These are phyloP conservation scores for Oreochromis aureus DNA, from an alignment of 2,113 vertebrate species.

Conservation along the genomic window DNA sequence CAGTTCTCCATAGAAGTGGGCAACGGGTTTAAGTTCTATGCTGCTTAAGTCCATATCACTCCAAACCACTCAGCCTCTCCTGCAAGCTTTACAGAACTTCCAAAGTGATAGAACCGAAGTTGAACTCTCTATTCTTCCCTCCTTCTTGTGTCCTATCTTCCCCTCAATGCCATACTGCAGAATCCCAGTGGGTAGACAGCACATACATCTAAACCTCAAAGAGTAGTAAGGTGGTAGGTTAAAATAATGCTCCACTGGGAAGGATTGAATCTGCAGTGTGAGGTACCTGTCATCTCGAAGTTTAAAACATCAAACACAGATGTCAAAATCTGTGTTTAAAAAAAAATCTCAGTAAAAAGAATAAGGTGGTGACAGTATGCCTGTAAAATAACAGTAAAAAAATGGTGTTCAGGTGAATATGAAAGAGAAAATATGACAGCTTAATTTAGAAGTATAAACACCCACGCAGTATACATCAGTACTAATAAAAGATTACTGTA, in stretches of 20 bases:
- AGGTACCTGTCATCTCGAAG: background rate
- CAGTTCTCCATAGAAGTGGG: slow-evolving; percentile 17
- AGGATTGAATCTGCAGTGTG: background rate
- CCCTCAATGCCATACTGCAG: background rate
- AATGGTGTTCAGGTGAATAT: background rate
- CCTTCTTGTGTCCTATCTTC: background rate
- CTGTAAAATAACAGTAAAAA: background rate
- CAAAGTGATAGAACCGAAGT: slow-evolving; percentile 1
- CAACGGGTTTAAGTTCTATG: background rate
- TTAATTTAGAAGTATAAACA: slow-evolving; percentile 10
- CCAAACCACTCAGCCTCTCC: slow-evolving; percentile 12
- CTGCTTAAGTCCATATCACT: slow-evolving; percentile 32
- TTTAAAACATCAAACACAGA: slow-evolving; percentile 4
- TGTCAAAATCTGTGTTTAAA: background rate
- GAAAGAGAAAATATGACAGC: slow-evolving; percentile 1
- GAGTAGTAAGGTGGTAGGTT: background rate
- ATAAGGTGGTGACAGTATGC: background rate
- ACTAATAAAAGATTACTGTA: background rate
- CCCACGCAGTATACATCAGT: background rate
- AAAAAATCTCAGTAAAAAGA: background rate
- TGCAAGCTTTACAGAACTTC: background rate
- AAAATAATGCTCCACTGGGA: background rate
- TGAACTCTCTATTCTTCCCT: slow-evolving; percentile 25
- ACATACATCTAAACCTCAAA: background rate
- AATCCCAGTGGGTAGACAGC: background rate